These are phyloP conservation scores for Sus cebifrons DNA, from an alignment of 2,797 vertebrate species.

Conservation along the genomic window DNA sequence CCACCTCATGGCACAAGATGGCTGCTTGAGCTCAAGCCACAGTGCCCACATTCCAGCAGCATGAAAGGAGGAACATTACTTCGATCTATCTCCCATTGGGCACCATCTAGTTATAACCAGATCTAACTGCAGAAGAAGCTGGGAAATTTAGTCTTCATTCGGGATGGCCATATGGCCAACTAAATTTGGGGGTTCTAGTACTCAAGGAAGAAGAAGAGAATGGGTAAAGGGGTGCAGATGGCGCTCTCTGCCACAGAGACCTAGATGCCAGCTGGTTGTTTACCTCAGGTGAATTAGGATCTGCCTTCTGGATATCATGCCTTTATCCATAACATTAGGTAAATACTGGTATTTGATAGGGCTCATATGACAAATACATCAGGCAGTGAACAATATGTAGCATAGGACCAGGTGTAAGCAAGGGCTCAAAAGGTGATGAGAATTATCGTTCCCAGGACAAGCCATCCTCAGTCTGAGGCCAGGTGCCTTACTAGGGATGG, in stretches of 20 bases:
- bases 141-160: background rate
- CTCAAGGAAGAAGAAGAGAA: background rate
- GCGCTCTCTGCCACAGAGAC: background rate
- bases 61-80: background rate
- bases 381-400: fast-evolving
- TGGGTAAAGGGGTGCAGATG: background rate
- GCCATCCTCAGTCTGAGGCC: background rate
- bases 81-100: background rate
- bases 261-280: background rate
- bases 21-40: background rate
- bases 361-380: too few species aligned
- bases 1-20: background rate
- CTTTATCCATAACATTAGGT: background rate
- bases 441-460: background rate
- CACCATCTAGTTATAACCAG: background rate
- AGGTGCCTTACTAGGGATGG: background rate
- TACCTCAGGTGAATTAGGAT: background rate
- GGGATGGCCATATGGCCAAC: background rate
- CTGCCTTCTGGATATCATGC: background rate
- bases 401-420: too few species aligned
- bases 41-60: background rate
- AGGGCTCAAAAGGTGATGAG: background rate
- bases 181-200: background rate
- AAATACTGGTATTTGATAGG: background rate
- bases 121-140: background rate